A percentile compares a stretch with the other conserved stretches of the same genome.
phyloP scores from a whole-genome alignment of 2,888 invertebrate genomes.

The Heliconius ethilla region DNA sequence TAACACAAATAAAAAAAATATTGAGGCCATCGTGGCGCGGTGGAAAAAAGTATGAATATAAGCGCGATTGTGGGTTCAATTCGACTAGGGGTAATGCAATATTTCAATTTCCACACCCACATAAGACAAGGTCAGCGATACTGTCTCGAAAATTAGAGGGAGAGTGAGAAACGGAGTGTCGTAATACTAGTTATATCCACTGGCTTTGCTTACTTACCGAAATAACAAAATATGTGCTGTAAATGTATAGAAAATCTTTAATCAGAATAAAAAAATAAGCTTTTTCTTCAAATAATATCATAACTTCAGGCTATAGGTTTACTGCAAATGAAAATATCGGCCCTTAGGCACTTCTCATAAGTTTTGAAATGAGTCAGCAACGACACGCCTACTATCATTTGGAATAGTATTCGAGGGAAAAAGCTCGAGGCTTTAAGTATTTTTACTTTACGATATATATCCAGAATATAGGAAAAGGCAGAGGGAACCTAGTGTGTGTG shows the following conservation, averaged over 20 bases:
- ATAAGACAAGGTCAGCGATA: background rate
- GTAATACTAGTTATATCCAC: background rate
- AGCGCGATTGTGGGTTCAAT: background rate
- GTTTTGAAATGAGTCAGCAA: slow-evolving; percentile 21
- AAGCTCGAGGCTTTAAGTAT: background rate
- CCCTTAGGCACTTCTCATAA: slow-evolving; percentile 27
- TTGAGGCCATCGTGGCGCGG: no score
- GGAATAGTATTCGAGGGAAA: background rate
- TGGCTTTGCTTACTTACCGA: no score
- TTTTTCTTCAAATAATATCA: slow-evolving; percentile 33
- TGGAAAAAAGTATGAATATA: background rate
- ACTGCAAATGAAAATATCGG: slow-evolving; percentile 36
- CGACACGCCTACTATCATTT: slow-evolving; percentile 7
- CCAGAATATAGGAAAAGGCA: background rate
- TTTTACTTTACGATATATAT: background rate
- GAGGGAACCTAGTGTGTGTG: background rate
- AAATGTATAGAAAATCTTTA: background rate
- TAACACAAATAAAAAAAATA: no score
- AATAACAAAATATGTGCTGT: background rate
- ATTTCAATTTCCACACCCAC: background rate
- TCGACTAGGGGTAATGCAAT: background rate
- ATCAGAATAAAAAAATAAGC: background rate
- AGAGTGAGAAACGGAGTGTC: background rate
- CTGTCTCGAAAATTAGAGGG: background rate
- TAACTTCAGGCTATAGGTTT: slow-evolving; percentile 28